Evolutionary conservation across 1,140 invertebrate species (phyloP).

Genomic region (Scylla paramamosain): DNA sequence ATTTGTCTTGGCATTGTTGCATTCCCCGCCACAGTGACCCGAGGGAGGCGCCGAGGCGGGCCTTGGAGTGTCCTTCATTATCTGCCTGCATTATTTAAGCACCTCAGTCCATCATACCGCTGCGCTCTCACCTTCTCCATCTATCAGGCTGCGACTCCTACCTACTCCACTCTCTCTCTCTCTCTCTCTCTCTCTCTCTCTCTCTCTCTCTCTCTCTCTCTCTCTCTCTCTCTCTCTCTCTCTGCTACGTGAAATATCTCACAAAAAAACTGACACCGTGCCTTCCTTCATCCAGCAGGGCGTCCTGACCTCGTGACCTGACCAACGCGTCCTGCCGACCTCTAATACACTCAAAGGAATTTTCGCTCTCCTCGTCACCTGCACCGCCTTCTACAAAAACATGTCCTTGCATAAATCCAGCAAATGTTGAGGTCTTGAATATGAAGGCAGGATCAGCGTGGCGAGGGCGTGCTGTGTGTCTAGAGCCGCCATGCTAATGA

Average conservation of each 20-base stretch:
- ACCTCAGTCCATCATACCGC: background rate
- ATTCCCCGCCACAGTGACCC: background rate
- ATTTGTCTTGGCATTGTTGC: background rate
- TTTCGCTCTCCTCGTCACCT: background rate
- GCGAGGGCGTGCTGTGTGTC: background rate
- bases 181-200: slow-evolving; percentile 13
- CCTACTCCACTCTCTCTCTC: background rate
- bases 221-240: background rate
- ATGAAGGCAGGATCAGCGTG: background rate
- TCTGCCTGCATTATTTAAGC: slow-evolving; percentile 34
- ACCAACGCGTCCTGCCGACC: background rate
- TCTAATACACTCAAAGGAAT: background rate
- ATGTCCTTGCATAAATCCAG: background rate
- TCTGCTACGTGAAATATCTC: background rate
- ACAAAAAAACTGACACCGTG: background rate
- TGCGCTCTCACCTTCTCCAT: background rate
- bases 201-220: background rate
- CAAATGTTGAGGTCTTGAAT: background rate
- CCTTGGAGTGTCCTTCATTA: slow-evolving; percentile 1
- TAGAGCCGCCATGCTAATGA: background rate
- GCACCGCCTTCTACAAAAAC: background rate
- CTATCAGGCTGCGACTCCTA: slow-evolving; percentile 7
- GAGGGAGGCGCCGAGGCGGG: background rate
- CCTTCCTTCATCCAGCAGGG: background rate
- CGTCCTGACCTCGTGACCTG: too few relatives aligned